Evolutionary conservation across 2,113 vertebrate species (phyloP).

Genomic region (Campylomormyrus tamandua): DNA sequence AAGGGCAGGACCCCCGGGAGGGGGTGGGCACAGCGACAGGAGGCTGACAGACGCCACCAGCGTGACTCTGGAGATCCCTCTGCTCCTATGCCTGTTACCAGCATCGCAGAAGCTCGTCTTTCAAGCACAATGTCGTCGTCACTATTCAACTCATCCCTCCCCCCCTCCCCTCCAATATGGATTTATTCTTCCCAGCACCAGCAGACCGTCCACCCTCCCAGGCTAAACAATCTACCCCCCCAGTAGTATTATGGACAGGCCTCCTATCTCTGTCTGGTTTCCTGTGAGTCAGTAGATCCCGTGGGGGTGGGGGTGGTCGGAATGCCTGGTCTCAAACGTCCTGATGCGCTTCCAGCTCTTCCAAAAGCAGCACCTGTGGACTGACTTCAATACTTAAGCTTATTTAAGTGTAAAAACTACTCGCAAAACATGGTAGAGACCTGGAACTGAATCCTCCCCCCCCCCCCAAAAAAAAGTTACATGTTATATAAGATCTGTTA

Average conservation of each 20-base stretch:
- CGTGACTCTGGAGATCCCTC: conserved; percentile 24
- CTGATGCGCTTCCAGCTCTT: not conserved
- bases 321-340: not conserved
- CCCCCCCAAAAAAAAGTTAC: not conserved
- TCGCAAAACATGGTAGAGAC: not conserved
- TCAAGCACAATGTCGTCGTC: not conserved
- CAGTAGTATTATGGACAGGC: not conserved
- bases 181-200: not conserved
- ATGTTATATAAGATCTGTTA: not conserved
- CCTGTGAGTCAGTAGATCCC: conserved; percentile 5
- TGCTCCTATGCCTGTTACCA: conserved; percentile 36
- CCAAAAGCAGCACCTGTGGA: not conserved
- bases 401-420: not conserved
- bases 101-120: not conserved
- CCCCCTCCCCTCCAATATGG: not conserved
- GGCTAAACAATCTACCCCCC: not conserved
- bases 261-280: not conserved
- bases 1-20: conserved; percentile 34
- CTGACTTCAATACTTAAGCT: not conserved
- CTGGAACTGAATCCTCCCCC: not conserved
- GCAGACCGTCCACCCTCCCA: not conserved
- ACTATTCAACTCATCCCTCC: not conserved
- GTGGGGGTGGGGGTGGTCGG: not conserved
- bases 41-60: conserved; percentile 6
- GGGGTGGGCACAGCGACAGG: not conserved